Percentiles rank a stretch among this genome's conserved stretches.
phyloP scores from a whole-genome alignment of 2,888 invertebrate genomes.

The Stenurella melanura region DNA sequence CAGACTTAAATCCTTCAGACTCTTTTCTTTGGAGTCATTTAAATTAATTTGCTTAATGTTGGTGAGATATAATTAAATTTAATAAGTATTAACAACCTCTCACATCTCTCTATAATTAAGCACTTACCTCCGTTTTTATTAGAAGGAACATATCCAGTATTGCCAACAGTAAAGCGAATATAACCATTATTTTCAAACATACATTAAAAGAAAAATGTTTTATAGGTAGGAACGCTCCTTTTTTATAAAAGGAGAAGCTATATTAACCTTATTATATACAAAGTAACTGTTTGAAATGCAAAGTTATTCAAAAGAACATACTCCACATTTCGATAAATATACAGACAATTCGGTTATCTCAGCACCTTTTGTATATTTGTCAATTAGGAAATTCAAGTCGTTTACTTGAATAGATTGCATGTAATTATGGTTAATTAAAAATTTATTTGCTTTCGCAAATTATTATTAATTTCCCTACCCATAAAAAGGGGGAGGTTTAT shows the following conservation, averaged over 20 bases:
- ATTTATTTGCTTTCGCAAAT: not conserved
- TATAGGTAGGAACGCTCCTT: not conserved
- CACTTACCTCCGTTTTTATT: constrained; percentile 11
- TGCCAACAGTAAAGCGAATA: not conserved
- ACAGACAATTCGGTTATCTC: not conserved
- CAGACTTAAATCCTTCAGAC: too few species aligned
- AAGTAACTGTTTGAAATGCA: not conserved
- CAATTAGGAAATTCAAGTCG: constrained; percentile 2
- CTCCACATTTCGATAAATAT: not conserved
- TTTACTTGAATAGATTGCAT: constrained; percentile 4
- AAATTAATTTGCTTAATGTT: too few species aligned
- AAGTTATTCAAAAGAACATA: constrained; percentile 6
- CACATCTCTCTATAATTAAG: not conserved
- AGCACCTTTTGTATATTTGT: not conserved
- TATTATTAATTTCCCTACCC: too few species aligned
- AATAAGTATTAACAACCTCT: too few species aligned
- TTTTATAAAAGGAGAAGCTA: not conserved
- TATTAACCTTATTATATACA: not conserved
- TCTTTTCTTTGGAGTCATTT: too few species aligned
- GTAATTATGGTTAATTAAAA: constrained; percentile 12
- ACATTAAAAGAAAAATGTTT: not conserved
- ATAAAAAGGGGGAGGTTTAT: too few species aligned
- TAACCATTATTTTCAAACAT: not conserved
- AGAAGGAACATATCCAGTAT: not conserved
- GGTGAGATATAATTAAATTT: too few species aligned